Evolutionary conservation across 2,113 vertebrate genomes (phyloP).

Genomic region (Thalassarche chlororhynchos): DNA sequence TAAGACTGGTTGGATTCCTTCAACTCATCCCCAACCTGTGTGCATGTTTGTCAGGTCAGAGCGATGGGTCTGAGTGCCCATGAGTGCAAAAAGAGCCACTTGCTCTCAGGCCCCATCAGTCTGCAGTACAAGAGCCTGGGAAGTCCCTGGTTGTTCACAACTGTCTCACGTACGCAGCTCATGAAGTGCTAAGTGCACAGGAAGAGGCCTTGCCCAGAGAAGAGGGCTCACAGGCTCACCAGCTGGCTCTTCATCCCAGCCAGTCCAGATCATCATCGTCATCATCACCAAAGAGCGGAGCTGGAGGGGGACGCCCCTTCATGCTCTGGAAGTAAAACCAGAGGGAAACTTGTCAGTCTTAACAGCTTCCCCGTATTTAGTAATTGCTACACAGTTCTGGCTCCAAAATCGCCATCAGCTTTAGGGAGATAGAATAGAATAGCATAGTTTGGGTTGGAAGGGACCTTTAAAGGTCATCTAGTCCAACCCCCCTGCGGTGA

Average conservation of each 20-base stretch:
- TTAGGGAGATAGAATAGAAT: not conserved
- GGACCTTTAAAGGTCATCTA: too few relatives aligned
- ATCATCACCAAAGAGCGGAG: constrained; percentile 90
- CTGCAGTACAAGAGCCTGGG: not conserved
- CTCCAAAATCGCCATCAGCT: not conserved
- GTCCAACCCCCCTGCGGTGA: too few relatives aligned
- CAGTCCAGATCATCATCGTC: constrained; percentile 89
- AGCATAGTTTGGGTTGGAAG: too few relatives aligned
- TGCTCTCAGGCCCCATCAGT: not conserved
- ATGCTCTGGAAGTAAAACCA: constrained; percentile 82
- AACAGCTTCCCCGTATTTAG: not conserved
- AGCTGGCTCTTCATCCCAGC: constrained; percentile 81
- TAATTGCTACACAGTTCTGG: not conserved
- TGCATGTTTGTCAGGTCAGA: not conserved
- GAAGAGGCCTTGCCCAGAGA: not conserved
- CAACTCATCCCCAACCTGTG: not conserved
- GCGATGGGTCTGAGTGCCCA: fast-evolving
- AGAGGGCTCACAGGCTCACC: not conserved
- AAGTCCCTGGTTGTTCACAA: not conserved
- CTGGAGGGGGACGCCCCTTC: constrained; percentile 90
- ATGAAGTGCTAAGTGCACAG: not conserved
- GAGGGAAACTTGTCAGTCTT: not conserved
- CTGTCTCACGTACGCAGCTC: not conserved
- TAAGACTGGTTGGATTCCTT: not conserved
- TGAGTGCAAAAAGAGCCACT: fast-evolving